These are phyloP conservation scores for Watsonalla binaria DNA, from an alignment of 2,888 invertebrate genomes.

Conservation along the genomic window DNA sequence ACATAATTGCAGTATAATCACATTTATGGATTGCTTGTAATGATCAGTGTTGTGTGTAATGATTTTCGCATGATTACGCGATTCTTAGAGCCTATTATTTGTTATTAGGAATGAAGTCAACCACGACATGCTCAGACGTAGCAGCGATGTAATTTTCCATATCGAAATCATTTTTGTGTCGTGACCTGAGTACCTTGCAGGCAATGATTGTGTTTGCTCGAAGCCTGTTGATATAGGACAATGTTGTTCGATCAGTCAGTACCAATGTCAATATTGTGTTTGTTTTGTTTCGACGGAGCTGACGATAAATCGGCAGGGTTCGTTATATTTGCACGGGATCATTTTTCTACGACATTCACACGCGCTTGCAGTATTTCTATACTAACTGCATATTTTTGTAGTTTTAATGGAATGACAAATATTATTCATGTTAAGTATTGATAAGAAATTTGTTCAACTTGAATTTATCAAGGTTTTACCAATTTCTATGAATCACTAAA, in stretches of 20 bases:
- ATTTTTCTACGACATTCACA: constrained; percentile 48
- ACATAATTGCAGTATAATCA: constrained; percentile 29
- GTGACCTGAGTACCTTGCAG: constrained; percentile 24
- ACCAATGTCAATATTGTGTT: constrained; percentile 42
- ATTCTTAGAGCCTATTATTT: constrained; percentile 42
- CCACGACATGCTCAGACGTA: constrained; percentile 18
- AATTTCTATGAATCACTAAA: too few relatives aligned
- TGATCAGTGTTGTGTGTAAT: constrained; percentile 42
- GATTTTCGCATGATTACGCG: constrained; percentile 45
- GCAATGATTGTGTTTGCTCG: constrained; percentile 20
- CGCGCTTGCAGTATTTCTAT: constrained; percentile 55
- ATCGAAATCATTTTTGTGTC: constrained; percentile 32
- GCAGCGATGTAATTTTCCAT: constrained; percentile 30
- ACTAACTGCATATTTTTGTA: constrained; percentile 49
- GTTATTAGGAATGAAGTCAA: constrained; percentile 45
- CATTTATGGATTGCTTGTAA: constrained; percentile 45
- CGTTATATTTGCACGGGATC: constrained; percentile 48
- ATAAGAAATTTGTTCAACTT: too few relatives aligned
- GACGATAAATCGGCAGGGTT: constrained; percentile 69
- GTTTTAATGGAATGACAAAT: constrained; percentile 59
- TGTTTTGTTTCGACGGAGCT: constrained; percentile 45
- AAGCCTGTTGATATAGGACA: constrained; percentile 49
- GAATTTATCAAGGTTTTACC: too few relatives aligned
- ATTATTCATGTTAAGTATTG: constrained; percentile 11
- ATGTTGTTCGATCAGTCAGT: constrained; percentile 32